Evolutionary conservation across 2,113 vertebrate species (phyloP).

Genomic region (Puffinus mauretanicus): DNA sequence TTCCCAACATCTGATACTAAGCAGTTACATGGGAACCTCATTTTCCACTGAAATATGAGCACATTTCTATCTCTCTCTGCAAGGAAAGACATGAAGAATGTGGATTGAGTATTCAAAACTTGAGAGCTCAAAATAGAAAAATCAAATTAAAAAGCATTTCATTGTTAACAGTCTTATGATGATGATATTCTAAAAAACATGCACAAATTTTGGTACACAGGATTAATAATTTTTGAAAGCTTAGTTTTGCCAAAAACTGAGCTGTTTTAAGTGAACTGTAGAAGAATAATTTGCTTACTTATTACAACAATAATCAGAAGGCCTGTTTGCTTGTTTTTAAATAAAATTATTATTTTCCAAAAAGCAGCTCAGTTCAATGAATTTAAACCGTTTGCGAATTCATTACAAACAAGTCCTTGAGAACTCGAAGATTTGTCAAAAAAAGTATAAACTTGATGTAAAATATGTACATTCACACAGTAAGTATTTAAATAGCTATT

Average conservation of each 20-base stretch:
- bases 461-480: not conserved
- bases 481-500: not conserved
- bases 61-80: not conserved
- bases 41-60: conserved; percentile 4
- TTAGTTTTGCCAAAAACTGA: not conserved
- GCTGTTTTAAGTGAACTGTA: not conserved
- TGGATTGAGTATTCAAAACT: not conserved
- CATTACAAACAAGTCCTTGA: not conserved
- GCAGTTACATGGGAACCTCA: not conserved
- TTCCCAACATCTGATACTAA: not conserved
- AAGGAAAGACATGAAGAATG: not conserved
- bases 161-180: not conserved
- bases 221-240: not conserved
- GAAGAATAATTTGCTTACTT: not conserved
- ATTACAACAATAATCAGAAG: not conserved
- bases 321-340: not conserved
- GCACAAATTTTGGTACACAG: not conserved
- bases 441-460: not conserved
- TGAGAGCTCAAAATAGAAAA: not conserved
- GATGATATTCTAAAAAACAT: not conserved
- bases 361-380: not conserved
- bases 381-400: not conserved
- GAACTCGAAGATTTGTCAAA: not conserved
- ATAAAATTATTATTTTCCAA: not conserved
- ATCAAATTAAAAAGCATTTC: not conserved